phyloP scores from a whole-genome alignment of 2,888 invertebrate genomes.

The Rapana venosa region DNA sequence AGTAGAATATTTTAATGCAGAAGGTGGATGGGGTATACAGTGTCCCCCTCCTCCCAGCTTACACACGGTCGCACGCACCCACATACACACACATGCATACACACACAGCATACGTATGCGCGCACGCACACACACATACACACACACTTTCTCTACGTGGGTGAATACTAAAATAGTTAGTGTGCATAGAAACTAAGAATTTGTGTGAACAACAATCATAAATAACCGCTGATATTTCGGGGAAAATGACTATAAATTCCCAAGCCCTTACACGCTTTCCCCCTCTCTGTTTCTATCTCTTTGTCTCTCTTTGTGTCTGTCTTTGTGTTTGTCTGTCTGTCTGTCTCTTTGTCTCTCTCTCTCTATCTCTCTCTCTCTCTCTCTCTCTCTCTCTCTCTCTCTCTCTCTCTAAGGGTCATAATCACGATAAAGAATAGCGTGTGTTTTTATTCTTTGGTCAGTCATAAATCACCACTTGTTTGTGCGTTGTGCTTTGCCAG shows the following conservation, averaged over 20 bases:
- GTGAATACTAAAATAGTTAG: no score
- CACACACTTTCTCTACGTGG: not conserved
- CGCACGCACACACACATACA: slow-evolving; percentile 10
- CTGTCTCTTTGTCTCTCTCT: slow-evolving; percentile 19
- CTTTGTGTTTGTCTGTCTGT: not conserved
- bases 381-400: not conserved
- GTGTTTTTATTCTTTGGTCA: not conserved
- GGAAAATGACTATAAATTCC: no score
- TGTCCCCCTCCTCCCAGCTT: no score
- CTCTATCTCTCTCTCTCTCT: slow-evolving; percentile 19
- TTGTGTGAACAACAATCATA: no score
- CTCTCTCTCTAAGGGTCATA: slow-evolving; percentile 1
- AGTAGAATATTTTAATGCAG: no score
- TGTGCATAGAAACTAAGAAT: no score
- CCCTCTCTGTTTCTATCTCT: not conserved
- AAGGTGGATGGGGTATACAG: no score
- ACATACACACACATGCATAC: not conserved
- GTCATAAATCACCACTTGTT: no score
- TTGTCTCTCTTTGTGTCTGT: not conserved
- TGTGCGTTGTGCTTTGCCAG: no score
- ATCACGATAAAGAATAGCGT: no score
- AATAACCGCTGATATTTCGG: no score
- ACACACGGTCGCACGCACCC: not conserved
- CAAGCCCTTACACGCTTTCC: not conserved
- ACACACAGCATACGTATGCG: not conserved